These are phyloP conservation scores for Arbacia lixula DNA, from an alignment of 53 echinoderm and acorn worm genomes.

Conservation along the genomic window DNA sequence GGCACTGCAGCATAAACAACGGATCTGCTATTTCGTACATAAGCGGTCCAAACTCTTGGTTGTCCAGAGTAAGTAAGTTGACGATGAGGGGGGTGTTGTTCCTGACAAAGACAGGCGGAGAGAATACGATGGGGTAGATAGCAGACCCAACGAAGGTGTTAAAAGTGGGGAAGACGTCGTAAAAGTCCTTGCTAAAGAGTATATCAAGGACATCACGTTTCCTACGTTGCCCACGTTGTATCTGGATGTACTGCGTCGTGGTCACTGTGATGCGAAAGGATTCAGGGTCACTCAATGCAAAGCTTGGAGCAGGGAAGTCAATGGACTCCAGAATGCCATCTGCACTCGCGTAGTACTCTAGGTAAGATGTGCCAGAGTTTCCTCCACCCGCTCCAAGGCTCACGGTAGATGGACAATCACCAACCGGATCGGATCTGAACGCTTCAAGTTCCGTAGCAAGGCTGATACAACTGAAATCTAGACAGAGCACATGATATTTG, in stretches of 20 bases:
- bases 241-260: not conserved
- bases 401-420: slow-evolving; percentile 1
- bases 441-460: not conserved
- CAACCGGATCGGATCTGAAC: not conserved
- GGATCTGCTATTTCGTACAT: no score
- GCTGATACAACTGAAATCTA: slow-evolving; percentile 26
- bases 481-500: no score
- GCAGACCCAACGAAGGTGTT: no score
- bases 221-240: not conserved
- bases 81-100: not conserved
- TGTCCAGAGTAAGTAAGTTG: slow-evolving; percentile 8
- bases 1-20: not conserved
- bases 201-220: slow-evolving; percentile 1
- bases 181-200: slow-evolving; percentile 5
- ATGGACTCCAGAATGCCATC: slow-evolving; percentile 14
- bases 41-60: not conserved
- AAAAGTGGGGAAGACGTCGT: not conserved
- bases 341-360: not conserved
- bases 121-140: slow-evolving; percentile 7
- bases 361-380: no score
- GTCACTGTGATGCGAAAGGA: slow-evolving; percentile 10
- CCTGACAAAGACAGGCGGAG: slow-evolving; percentile 11
- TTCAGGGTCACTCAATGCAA: not conserved
- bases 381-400: no score
- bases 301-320: not conserved